These are phyloP conservation scores for Zygogramma bicolorata DNA, from an alignment of 2,888 invertebrate genomes.

Conservation along the genomic window DNA sequence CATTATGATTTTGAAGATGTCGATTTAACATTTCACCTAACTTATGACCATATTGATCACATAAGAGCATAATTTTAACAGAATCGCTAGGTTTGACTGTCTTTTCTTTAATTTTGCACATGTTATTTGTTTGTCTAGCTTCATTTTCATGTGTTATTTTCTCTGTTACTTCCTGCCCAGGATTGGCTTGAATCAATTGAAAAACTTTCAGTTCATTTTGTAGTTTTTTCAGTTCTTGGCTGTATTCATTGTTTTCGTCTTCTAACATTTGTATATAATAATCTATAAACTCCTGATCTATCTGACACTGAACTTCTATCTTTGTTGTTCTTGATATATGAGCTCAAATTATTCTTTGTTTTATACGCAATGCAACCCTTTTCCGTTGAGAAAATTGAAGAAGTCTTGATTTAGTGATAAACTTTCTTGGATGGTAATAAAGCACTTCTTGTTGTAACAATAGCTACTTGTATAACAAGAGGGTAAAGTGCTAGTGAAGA, in stretches of 20 bases:
- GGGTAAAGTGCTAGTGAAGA: too few relatives aligned
- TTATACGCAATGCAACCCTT: too few relatives aligned
- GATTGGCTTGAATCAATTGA: constrained; percentile 7
- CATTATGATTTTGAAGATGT: constrained; percentile 1
- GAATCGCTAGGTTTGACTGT: background rate
- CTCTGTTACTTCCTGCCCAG: constrained; percentile 3
- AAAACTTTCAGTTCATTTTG: constrained; percentile 11
- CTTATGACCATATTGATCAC: constrained; percentile 18
- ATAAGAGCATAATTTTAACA: constrained; percentile 6
- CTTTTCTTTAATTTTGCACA: background rate
- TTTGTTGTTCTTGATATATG: too few relatives aligned
- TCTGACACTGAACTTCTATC: too few relatives aligned
- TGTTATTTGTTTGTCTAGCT: background rate
- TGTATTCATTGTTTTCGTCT: constrained; percentile 21
- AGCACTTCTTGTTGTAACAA: too few relatives aligned
- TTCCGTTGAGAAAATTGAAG: too few relatives aligned
- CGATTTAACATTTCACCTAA: constrained; percentile 20
- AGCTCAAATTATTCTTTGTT: too few relatives aligned
- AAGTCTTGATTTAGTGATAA: too few relatives aligned
- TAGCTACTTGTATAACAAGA: too few relatives aligned
- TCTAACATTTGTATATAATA: constrained; percentile 23
- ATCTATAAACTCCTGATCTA: too few relatives aligned
- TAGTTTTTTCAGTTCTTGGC: constrained; percentile 8
- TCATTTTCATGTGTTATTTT: background rate
- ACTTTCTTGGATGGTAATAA: too few relatives aligned